Conservation (phyloP, 1,140 invertebrate species). For the Hetaerina americana region DNA sequence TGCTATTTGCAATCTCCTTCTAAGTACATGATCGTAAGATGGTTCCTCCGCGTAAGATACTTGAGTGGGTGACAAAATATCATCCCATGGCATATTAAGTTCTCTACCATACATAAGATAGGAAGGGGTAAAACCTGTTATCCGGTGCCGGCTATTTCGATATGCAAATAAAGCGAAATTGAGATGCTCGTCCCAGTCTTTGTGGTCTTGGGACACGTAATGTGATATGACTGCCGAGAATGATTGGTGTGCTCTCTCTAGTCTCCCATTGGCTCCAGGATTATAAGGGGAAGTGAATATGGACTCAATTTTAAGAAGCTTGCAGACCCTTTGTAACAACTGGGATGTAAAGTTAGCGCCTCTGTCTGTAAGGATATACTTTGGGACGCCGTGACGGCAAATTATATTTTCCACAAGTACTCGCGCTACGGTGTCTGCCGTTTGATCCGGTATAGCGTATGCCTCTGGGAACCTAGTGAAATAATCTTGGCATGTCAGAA, state of each 20-base stretch:
- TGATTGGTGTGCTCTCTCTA: not conserved
- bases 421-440: not conserved
- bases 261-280: not conserved
- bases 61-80: not conserved
- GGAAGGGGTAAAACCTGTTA: not conserved
- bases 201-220: not conserved
- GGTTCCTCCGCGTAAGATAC: not conserved
- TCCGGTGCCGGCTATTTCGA: not conserved
- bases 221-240: not conserved
- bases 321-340: not conserved
- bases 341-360: not conserved
- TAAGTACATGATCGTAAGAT: not conserved
- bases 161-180: not conserved
- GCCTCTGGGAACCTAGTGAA: not conserved
- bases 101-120: not conserved
- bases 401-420: not conserved
- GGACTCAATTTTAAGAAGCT: not conserved
- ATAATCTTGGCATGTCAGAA: not conserved
- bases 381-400: not conserved
- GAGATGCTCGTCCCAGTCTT: not conserved
- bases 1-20: not conserved
- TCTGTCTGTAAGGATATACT: not conserved
- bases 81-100: not conserved
- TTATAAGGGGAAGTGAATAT: not conserved
- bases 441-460: too few relatives aligned